Conservation (phyloP, 2,113 vertebrate species). For the Podarcis muralis region DNA sequence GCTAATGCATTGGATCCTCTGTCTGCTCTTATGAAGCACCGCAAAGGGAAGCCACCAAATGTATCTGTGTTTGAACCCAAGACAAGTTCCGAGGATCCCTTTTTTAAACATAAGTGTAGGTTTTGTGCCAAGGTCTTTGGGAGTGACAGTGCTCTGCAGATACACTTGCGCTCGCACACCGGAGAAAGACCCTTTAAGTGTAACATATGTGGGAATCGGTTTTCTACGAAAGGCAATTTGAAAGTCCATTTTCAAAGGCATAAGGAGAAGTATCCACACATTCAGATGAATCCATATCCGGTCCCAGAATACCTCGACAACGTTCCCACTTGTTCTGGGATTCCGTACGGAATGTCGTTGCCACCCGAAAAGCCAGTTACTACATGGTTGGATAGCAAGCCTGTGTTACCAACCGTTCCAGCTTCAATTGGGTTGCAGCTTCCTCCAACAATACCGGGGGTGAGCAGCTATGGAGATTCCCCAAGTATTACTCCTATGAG, state of each 20-base stretch:
- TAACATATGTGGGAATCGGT: constrained; percentile 98
- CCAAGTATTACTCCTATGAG: constrained; percentile 90
- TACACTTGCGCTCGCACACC: constrained; percentile 97
- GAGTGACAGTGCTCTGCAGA: constrained; percentile 97
- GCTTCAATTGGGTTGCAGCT: constrained; percentile 92
- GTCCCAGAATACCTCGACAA: constrained; percentile 99
- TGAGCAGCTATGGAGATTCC: constrained; percentile 87
- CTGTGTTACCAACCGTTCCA: constrained; percentile 86
- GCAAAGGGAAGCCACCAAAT: constrained; percentile 97
- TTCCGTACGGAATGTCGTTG: constrained; percentile 97
- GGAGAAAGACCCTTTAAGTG: constrained; percentile 98
- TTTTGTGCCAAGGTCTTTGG: constrained; percentile 99
- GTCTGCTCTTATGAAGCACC: constrained; percentile 96
- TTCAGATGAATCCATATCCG: constrained; percentile 99
- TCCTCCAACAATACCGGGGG: constrained; percentile 85
- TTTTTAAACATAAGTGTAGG: constrained; percentile 99
- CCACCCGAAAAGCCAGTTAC: constrained; percentile 97
- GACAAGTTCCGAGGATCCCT: constrained; percentile 95
- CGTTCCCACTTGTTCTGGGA: constrained; percentile 97
- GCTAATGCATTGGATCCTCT: constrained; percentile 97
- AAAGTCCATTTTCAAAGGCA: constrained; percentile 99
- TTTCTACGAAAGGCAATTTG: constrained; percentile 98
- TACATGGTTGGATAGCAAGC: constrained; percentile 98
- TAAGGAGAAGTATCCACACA: constrained; percentile 99
- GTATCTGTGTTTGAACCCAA: constrained; percentile 98